Evolutionary conservation across 2,797 vertebrate genomes (phyloP), one percentile per base, ranked within the genome.

Genomic region (Eleutherodactylus coqui): DNA sequence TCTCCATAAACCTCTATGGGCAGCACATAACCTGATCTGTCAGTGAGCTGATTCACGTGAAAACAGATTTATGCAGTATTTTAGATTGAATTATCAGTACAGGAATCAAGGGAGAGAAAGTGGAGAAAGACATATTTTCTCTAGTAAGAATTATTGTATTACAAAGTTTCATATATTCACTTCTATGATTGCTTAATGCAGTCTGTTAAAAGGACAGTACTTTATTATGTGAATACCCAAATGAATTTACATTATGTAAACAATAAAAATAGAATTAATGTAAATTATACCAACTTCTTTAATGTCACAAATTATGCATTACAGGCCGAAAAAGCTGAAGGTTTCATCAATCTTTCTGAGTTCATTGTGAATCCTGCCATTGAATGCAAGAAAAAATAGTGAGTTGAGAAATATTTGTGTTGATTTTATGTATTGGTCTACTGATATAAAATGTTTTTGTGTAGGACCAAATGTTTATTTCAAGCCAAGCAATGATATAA

Each of bases 321-420:
- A 79, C 90, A 99, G 98, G 96, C 97, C 81, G 97, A 98, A 88
- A 99, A 97, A 90, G 98, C 98, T 14, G 98, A 99, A 86, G 98
- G 98, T 75, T 99, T 96, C 93, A 97, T 99, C 88, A 96, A 96
- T 89, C 94, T 99, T 90, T 91, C 96, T 29, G 97, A 99, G 91
- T 99, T 99, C 92, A 92, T 95, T 84, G 96, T 99, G 81, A 96
- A 98, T 90, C 94, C 94, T 93, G 98, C 98, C 70, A 93, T 88
- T 2, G 98, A 99, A 93, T 98, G 98, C 96, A 99, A 98, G 92
- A 99, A 98, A 93, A 99, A 99, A 92, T 93, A 97, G 98, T 99
- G 95, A 97, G 98, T 94, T 27, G 19, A 34, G 11, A 41, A 78
- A 78, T 16, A 36, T 55, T 34, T 76, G 17, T 76, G 51, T 47